Base-by-base conservation (phyloP, 1,140 invertebrate genomes). In the Glossosoma conforme region DNA sequence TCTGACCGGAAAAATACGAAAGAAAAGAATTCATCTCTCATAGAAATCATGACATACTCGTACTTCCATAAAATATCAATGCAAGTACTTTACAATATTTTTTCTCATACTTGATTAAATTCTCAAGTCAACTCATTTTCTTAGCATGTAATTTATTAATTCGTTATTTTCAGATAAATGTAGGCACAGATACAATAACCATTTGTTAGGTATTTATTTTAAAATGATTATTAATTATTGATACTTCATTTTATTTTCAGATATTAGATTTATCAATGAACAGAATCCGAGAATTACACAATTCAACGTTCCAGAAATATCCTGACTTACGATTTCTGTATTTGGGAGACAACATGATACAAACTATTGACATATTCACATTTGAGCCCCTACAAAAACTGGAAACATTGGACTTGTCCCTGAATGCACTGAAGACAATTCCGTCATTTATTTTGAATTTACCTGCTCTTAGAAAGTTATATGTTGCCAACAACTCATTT, bases 231-330 rank as follows among this genome's bases (percentile, higher is more conserved):
- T n/a, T n/a, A n/a, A n/a, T n/a, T n/a, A n/a, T n/a, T n/a, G n/a
- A n/a, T n/a, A n/a, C n/a, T 44, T 44, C 40, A 20, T 55, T 59
- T 52, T 52, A 32, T 40, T 72, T 74, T 22, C 68, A 82, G 80
- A 76, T 81, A 47, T 64, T 82, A n/a, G 79, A 82, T 60, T 72
- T 81, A 65, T 76, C 78, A 24, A 72, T 72, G 52, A 82, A 82
- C 65, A 75, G 78, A 64, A 74, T 82, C 48, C 71, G 73, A 62
- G 78, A 80, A 62, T 52, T 82, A 22, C 67, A 65, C 51, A 65
- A 65, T 44, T 63, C 70, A 52, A 79, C 79, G 41, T 72, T 82
- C 55, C 64, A 67, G 18, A 65, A 66, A 20, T 81, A 81, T 56
- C 66, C 70, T 10, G 74, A 73, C 56, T 61, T 82, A 38, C 75